Evolutionary conservation across 2,888 invertebrate species (phyloP).

Genomic region (Trilocha varians): DNA sequence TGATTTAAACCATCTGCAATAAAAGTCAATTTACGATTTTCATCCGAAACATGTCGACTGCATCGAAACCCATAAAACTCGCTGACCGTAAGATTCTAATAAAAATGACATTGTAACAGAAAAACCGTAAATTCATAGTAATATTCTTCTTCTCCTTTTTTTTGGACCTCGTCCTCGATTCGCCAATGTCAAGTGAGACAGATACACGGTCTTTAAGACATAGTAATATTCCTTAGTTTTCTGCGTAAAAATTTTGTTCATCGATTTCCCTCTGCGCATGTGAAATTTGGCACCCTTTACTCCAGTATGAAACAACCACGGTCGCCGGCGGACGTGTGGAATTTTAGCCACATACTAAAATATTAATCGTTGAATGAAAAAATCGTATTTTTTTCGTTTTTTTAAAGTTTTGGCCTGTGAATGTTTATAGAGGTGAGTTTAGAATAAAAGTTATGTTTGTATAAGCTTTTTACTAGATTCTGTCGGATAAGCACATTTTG

Average conservation of each 20-base stretch:
- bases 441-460: too few relatives aligned
- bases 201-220: too few relatives aligned
- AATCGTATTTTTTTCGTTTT: too few relatives aligned
- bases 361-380: neutral
- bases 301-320: conserved; percentile 8
- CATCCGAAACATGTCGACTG: neutral
- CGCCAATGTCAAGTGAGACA: too few relatives aligned
- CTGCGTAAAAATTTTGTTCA: conserved; percentile 22
- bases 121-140: neutral
- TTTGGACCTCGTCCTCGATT: too few relatives aligned
- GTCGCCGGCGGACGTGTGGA: conserved; percentile 1
- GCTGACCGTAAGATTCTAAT: neutral
- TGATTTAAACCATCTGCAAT: too few relatives aligned
- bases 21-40: too few relatives aligned
- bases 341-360: neutral
- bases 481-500: too few relatives aligned
- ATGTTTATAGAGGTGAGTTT: too few relatives aligned
- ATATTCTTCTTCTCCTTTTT: too few relatives aligned
- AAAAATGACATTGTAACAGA: neutral
- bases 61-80: neutral
- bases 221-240: conserved; percentile 9
- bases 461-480: too few relatives aligned
- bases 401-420: too few relatives aligned
- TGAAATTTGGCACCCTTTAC: conserved; percentile 26
- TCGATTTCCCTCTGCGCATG: conserved; percentile 70